These are phyloP conservation scores for human DNA, from an alignment of 2,113 vertebrate genomes.

Conservation along the genomic window DNA sequence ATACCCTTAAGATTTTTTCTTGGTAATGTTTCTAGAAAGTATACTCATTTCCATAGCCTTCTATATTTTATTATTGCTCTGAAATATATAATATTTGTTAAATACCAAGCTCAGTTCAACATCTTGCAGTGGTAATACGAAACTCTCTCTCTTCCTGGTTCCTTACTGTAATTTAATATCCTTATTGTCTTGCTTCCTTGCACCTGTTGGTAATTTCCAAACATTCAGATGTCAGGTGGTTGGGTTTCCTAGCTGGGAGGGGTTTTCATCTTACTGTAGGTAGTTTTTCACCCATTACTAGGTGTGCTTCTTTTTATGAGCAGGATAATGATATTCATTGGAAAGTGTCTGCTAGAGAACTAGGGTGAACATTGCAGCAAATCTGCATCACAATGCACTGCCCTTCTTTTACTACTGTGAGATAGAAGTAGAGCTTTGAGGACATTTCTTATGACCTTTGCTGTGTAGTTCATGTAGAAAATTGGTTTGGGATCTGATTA, in stretches of 20 bases:
- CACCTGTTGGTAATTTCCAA: slow-evolving; percentile 5
- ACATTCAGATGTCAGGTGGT: slow-evolving; percentile 46
- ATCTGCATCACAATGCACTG: slow-evolving; percentile 45
- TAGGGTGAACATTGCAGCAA: slow-evolving; percentile 30
- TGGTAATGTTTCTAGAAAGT: slow-evolving; percentile 4
- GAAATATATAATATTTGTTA: background rate
- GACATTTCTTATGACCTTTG: slow-evolving; percentile 34
- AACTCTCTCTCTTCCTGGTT: slow-evolving; percentile 6
- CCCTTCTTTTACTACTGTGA: background rate
- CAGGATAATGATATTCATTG: slow-evolving; percentile 76
- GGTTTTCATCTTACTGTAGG: slow-evolving; percentile 4
- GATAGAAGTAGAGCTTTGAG: background rate
- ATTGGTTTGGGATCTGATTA: slow-evolving; percentile 41
- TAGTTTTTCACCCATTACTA: background rate
- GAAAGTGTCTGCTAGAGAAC: slow-evolving; percentile 47
- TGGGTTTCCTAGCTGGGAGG: background rate
- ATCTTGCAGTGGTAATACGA: background rate
- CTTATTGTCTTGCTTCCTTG: slow-evolving; percentile 8
- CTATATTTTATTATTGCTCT: slow-evolving; percentile 1
- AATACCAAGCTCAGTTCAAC: slow-evolving; percentile 32
- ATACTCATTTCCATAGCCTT: background rate
- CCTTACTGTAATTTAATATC: slow-evolving; percentile 23
- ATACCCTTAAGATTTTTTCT: background rate
- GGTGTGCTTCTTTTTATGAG: slow-evolving; percentile 53
- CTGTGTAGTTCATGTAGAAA: slow-evolving; percentile 55